These are phyloP conservation scores for Eunapius fragilis DNA, from an alignment of 37 sponge, comb jelly and placozoan genomes.

Conservation along the genomic window DNA sequence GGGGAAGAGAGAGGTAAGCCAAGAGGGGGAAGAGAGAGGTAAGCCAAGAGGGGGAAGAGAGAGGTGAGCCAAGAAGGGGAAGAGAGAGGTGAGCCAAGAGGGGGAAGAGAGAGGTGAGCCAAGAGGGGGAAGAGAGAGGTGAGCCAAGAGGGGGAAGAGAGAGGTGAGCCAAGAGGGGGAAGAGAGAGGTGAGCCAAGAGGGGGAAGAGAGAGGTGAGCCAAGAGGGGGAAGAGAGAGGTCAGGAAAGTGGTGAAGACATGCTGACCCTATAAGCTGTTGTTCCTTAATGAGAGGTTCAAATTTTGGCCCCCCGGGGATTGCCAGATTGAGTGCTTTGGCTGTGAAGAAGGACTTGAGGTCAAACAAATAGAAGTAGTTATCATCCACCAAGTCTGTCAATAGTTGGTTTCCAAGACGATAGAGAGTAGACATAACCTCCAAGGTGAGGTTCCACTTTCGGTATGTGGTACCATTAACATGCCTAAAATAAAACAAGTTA, in stretches of 20 bases:
- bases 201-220: neutral
- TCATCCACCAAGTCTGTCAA: constrained; percentile 97
- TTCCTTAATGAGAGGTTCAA: constrained; percentile 97
- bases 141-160: neutral
- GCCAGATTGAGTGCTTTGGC: constrained; percentile 99
- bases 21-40: no score
- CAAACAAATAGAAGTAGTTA: constrained; percentile 98
- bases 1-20: no score
- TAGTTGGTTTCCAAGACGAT: constrained; percentile 99
- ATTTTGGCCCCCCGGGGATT: constrained; percentile 99
- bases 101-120: no score
- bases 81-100: no score
- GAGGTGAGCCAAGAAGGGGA: no score
- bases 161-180: neutral
- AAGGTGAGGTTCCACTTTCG: constrained; percentile 90
- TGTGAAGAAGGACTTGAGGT: constrained; percentile 98
- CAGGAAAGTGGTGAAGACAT: neutral
- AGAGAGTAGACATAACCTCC: constrained; percentile 93
- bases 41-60: no score
- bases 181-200: neutral
- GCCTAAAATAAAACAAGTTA: constrained; percentile 23
- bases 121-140: no score
- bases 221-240: neutral
- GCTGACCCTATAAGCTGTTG: constrained; percentile 63
- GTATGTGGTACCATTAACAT: constrained; percentile 93